Percentiles rank a stretch among this genome's conserved stretches.
Conservation (phyloP, 1,140 invertebrate species). For the Conus betulinus region DNA sequence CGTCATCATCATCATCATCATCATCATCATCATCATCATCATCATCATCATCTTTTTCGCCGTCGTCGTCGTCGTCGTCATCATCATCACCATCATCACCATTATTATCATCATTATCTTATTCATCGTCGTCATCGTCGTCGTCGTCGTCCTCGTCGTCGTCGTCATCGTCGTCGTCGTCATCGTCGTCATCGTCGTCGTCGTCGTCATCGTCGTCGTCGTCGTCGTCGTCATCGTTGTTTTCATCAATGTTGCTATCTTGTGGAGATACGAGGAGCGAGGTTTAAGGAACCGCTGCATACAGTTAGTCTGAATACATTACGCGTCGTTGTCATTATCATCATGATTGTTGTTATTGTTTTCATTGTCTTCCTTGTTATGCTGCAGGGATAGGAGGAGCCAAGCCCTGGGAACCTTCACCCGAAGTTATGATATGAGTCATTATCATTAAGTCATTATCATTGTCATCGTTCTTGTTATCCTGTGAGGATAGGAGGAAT, state of each 20-base stretch:
- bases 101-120: conserved; percentile 28
- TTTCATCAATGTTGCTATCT: not conserved
- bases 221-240: not conserved
- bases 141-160: not conserved
- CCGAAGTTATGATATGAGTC: too few species aligned
- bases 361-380: too few species aligned
- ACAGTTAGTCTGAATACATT: too few species aligned
- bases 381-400: too few species aligned
- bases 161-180: conserved; percentile 28
- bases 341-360: not conserved
- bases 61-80: conserved; percentile 29
- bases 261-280: too few species aligned
- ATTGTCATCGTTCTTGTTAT: not conserved
- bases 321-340: not conserved
- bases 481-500: too few species aligned
- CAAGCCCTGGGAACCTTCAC: too few species aligned
- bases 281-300: too few species aligned
- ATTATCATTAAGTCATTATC: too few species aligned
- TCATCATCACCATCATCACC: conserved; percentile 41
- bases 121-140: too few species aligned
- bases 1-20: not conserved
- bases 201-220: too few species aligned
- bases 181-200: conserved; percentile 34
- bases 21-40: not conserved
- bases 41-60: conserved; percentile 5